Evolutionary conservation across 2,888 invertebrate species (phyloP), one percentile per base, ranked within the genome.

Genomic region (Lysandra bellargus): DNA sequence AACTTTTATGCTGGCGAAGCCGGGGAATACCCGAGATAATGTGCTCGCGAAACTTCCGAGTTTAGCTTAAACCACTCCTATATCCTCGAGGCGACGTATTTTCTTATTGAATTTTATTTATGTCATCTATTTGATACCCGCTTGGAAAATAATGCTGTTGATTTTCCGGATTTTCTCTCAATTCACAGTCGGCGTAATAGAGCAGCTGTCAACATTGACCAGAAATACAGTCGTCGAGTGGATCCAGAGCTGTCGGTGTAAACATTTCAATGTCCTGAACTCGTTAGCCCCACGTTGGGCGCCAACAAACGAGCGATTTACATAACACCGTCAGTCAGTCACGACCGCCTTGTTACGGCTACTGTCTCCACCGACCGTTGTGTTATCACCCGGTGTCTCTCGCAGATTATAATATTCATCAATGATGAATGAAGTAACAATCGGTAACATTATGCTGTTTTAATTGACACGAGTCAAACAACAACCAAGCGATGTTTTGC

Each of bases 191-290:
- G 14, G 33, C 7, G 17, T 64, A 30, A 23, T 64, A 9, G 12
- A 12, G 30, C 12, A 12, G 61, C 6, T 61, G 64, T 30, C 23
- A 61, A 61, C 23, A 23, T 23, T 61, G 61, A 64, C 12, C 64
- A 30, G 64, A 12, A 30, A 69, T 37, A 69, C 33, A 69, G 69
- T 69, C 12, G 17, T 37, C 30, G 30, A 69, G 14, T 69, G 0
- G 33, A 69, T 12, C 69, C 30, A 33, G 4, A 69, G 69, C 64
- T 69, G 69, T 69, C 69, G 69, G 69, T 69, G 33, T 69, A 69
- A 69, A 69, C 69, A 69, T 69, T 33, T 69, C 69, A 69, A 33
- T 69, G 69, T 69, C 69, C 69, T 64, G 64, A 64, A 64, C 64
- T 69, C 69, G 69, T 69, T 69, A 69, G 69, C 69, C 69, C 69